Conservation (phyloP, 2,797 vertebrate genomes). For the Carapus acus region DNA sequence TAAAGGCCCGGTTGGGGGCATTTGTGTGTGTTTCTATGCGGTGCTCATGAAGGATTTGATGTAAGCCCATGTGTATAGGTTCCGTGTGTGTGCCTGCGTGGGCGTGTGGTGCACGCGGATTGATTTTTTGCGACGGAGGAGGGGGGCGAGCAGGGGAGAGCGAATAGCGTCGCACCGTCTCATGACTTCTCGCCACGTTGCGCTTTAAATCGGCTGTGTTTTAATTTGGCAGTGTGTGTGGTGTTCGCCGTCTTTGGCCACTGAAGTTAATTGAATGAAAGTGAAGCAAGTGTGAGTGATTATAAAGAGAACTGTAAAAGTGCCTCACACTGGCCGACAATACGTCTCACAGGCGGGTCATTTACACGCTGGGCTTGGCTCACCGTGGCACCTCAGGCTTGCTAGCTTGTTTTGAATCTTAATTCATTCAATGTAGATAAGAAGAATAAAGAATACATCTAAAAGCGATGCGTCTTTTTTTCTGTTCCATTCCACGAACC, state of each 20-base stretch:
- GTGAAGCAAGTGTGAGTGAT: constrained; percentile 39
- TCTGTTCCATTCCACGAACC: neutral
- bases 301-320: constrained; percentile 52
- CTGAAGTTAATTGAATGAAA: constrained; percentile 52
- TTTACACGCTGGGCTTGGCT: constrained; percentile 36
- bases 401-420: constrained; percentile 43
- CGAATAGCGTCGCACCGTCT: constrained; percentile 4
- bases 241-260: constrained; percentile 41
- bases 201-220: constrained; percentile 31
- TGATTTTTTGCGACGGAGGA: no score
- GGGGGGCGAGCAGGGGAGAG: neutral
- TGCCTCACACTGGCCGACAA: constrained; percentile 53
- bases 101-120: neutral
- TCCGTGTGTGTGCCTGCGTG: constrained; percentile 6
- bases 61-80: neutral
- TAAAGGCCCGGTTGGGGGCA: constrained; percentile 12
- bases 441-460: constrained; percentile 34
- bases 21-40: neutral
- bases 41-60: neutral
- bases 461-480: constrained; percentile 21
- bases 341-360: constrained; percentile 55
- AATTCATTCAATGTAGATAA: constrained; percentile 49
- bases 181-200: constrained; percentile 16
- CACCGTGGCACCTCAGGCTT: constrained; percentile 32
- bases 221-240: constrained; percentile 40